Evolutionary conservation across 30 jellyfish, hydroid and myxozoan species (phyloP), one percentile per base, ranked within the genome.

Genomic region (Hydractinia symbiolongicarpus): DNA sequence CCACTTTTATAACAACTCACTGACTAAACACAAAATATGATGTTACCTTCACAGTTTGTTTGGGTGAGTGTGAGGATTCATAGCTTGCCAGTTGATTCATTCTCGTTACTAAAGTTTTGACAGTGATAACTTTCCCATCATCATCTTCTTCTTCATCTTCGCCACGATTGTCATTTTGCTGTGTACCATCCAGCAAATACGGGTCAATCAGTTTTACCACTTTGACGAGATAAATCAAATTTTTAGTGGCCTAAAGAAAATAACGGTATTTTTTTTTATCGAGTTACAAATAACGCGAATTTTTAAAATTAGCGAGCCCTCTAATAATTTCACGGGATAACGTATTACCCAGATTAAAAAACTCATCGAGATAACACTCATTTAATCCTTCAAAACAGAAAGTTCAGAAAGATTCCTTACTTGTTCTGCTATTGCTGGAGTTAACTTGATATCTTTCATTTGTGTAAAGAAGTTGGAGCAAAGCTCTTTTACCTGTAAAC

Each of bases 21-120:
- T 30, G 44, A 30, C 44, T 30, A 30, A 30, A 30, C 44, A 30
- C 44, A 30, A 30, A 30, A 30, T 2, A 30, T 30, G 44, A 30
- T 30, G 44, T 21, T 76, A 90, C 97, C 94, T 86, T 90, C 77
- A 86, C 17, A 8, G 78, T 71, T 5, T 68, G 61, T 50, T 86
- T 86, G 53, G 90, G 95, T 55, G 82, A 77, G 14, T 82, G 82
- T 8, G 96, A 82, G 5, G 94, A 91, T 82, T 90, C 97, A 62
- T 67, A 88, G 57, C 90, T 82, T 44, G 97, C 97, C 55, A 90
- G 67, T 19, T 76, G 82, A 30, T 84, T 78, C 87, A 90, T 79
- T 72, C 72, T 90, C 49, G 16, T 75, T 15, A 86, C 87, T 76
- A 86, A 78, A 83, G 94, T 82, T 58, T 79, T 83, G 69, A 90